Base-by-base conservation (phyloP, 64 coral and sea anemone species). In the Montipora cactus region DNA sequence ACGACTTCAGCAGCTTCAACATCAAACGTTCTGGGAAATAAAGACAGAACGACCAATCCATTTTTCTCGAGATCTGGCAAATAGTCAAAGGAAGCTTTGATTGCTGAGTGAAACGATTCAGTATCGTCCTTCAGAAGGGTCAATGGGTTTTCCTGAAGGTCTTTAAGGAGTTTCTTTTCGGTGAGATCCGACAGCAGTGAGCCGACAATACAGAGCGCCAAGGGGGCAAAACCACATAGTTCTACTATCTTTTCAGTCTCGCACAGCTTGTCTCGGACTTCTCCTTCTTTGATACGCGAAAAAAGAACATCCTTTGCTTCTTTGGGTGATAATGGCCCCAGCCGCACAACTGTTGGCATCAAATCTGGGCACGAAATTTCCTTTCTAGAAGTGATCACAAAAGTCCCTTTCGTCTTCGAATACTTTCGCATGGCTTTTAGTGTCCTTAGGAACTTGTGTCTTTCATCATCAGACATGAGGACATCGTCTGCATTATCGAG, bases 171-270 rank as follows among this genome's bases (percentile, higher is more conserved):
- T 3, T 49, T 50, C 9, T 92, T 5, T 10, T 37, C 37, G 37
- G 37, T 37, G 37, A 37, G 37, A 1, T 71, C 3, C 49, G 62
- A 91, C 73, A 28, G 10, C 0, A 15, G 15, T 15, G 25, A 49
- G 70, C 66, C 59, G 37, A 45, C 66, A 72, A 21, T 21, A 3
- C 94, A 59, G 15, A 95, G 89, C 4, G 81, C 94, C 11, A 95
- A 52, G 55, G 94, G 94, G 19, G 58, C 78, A 57, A 10, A 7
- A 18, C 72, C 94, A 84, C 94, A 95, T 6, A 95, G 47, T 5
- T 80, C 25, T 16, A 83, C 89, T 15, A 95, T 37, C 18, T 66
- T 83, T 68, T 62, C 15, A 19, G 59, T 62, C 15, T 87, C 18
- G 11, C 0, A 44, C 2, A 48, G 47, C 18, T 64, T 75, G 15